These are phyloP conservation scores for Cynodonichthys magdalenae DNA, from an alignment of 2,797 vertebrate species.

Conservation along the genomic window DNA sequence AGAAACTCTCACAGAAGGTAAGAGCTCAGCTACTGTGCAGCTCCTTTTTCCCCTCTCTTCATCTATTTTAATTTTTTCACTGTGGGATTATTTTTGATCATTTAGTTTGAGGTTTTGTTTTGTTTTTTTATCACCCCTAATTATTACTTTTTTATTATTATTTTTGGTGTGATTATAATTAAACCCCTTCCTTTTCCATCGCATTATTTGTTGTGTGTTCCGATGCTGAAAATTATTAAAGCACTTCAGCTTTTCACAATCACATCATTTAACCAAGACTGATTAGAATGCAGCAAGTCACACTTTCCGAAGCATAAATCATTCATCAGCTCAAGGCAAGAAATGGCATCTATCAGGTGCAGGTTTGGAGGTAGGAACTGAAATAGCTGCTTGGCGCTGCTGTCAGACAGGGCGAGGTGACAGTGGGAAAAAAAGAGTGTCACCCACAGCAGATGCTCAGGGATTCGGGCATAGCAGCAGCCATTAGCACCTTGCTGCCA, in stretches of 20 bases:
- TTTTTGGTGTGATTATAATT: background rate
- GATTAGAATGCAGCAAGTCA: conserved; percentile 57
- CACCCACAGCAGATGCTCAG: conserved; percentile 82
- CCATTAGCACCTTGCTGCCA: conserved; percentile 85
- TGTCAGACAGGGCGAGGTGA: conserved; percentile 74
- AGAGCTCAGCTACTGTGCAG: conserved; percentile 65
- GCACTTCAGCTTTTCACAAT: conserved; percentile 22
- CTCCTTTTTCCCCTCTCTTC: conserved; percentile 24
- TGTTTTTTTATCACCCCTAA: conserved; percentile 6
- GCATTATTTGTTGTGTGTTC: background rate
- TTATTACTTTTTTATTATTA: background rate
- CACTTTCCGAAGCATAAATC: conserved; percentile 61
- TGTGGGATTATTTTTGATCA: conserved; percentile 30
- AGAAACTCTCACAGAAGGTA: conserved; percentile 99
- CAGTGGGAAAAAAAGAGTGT: conserved; percentile 74
- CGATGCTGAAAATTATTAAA: conserved; percentile 18
- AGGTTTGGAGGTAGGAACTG: conserved; percentile 56
- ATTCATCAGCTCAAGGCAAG: conserved; percentile 58
- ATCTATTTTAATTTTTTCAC: conserved; percentile 16
- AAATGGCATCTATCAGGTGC: conserved; percentile 66
- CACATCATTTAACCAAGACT: conserved; percentile 27
- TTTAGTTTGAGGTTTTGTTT: conserved; percentile 13
- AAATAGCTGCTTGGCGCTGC: conserved; percentile 65
- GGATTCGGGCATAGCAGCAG: conserved; percentile 73
- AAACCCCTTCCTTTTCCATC: conserved; percentile 16